Percentiles rank a stretch among this genome's conserved stretches.
These are phyloP conservation scores for Thinocorus orbignyianus DNA, from an alignment of 2,113 vertebrate genomes.

Conservation along the genomic window DNA sequence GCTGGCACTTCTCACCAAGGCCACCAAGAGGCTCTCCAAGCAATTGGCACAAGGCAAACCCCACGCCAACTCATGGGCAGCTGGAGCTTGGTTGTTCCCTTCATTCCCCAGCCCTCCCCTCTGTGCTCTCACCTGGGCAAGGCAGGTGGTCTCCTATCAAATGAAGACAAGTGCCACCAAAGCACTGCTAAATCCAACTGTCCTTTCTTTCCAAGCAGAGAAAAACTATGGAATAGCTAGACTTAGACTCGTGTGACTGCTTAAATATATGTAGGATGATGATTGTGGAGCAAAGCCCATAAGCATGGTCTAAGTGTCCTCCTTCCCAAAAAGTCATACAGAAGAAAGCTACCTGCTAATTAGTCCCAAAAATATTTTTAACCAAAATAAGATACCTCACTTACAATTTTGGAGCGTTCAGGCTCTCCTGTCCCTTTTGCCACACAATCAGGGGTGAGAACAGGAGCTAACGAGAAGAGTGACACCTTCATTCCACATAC, in stretches of 20 bases:
- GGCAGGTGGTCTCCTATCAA: not conserved
- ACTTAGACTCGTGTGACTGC: rapidly evolving
- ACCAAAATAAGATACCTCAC: not conserved
- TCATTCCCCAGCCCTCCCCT: not conserved
- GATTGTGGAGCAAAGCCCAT: not conserved
- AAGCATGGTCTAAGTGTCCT: not conserved
- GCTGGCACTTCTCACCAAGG: rapidly evolving
- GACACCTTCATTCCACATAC: not conserved
- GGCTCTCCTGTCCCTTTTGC: not conserved
- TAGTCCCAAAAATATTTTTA: not conserved
- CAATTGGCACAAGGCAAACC: rapidly evolving
- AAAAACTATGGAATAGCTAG: not conserved
- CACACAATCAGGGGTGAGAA: not conserved
- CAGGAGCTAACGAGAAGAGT: not conserved
- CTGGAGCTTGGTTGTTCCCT: not conserved
- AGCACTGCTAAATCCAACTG: not conserved
- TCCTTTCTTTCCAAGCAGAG: not conserved
- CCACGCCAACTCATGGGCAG: rapidly evolving
- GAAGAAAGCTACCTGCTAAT: not conserved
- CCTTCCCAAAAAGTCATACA: not conserved
- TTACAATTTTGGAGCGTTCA: not conserved
- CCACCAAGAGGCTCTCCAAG: not conserved
- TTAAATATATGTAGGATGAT: not conserved
- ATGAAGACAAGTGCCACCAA: not conserved
- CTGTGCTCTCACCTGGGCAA: not conserved